Evolutionary conservation across 2,797 vertebrate species (phyloP).

Genomic region (Sandelia bainsii): DNA sequence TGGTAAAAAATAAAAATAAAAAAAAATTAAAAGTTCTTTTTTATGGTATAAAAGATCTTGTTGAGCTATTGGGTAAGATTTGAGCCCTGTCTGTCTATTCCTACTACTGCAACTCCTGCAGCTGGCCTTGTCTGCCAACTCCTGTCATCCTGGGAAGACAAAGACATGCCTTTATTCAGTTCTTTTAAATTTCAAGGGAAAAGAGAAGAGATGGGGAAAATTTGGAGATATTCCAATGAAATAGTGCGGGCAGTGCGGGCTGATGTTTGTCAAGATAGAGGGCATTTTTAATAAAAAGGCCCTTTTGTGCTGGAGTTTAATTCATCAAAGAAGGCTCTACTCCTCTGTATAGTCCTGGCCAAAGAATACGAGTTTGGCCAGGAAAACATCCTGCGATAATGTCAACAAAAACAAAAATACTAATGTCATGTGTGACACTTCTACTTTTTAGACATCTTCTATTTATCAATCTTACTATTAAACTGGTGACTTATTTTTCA

Average conservation of each 20-base stretch:
- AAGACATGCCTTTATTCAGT: conserved; percentile 72
- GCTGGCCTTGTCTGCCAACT: conserved; percentile 67
- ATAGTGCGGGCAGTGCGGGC: conserved; percentile 61
- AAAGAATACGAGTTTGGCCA: conserved; percentile 37
- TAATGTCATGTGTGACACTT: not conserved
- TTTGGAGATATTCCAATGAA: conserved; percentile 61
- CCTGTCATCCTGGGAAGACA: conserved; percentile 64
- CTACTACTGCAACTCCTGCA: conserved; percentile 49
- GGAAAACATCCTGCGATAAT: conserved; percentile 44
- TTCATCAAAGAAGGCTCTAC: conserved; percentile 42
- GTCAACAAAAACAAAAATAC: conserved; percentile 32
- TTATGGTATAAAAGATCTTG: conserved; percentile 51
- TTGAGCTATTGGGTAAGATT: conserved; percentile 49
- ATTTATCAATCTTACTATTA: conserved; percentile 6
- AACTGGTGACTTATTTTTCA: conserved; percentile 15
- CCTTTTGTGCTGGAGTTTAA: conserved; percentile 49
- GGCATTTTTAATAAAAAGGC: conserved; percentile 64
- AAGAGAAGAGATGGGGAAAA: conserved; percentile 47
- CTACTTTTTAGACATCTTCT: not conserved
- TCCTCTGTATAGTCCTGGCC: conserved; percentile 28
- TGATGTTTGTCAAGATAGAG: conserved; percentile 75
- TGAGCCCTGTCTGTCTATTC: conserved; percentile 55
- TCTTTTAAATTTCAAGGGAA: conserved; percentile 65
- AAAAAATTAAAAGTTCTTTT: conserved; percentile 42
- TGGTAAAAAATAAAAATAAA: conserved; percentile 9